Conservation (phyloP, 2,888 invertebrate genomes). For the Eristalis tenax region DNA sequence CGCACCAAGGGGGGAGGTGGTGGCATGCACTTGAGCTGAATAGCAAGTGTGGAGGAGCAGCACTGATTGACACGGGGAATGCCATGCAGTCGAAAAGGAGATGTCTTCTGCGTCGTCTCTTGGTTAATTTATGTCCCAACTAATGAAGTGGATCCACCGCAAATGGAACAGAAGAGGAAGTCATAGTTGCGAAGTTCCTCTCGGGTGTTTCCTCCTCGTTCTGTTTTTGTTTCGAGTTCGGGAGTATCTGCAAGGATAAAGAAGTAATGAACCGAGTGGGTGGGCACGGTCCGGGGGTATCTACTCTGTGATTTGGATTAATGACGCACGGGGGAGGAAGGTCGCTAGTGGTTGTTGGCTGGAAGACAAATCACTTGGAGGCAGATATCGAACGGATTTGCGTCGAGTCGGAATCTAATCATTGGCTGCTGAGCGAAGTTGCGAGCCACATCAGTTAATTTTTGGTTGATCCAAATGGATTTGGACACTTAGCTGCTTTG, state of each 20-base stretch:
- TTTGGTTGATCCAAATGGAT: not conserved
- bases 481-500: not conserved
- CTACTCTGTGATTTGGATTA: conserved; percentile 37
- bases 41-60: conserved; percentile 16
- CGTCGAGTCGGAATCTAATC: not conserved
- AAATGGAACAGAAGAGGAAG: conserved; percentile 15
- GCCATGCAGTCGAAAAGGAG: conserved; percentile 26
- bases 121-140: conserved; percentile 61
- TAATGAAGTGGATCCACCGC: conserved; percentile 61
- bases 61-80: conserved; percentile 41
- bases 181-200: not conserved
- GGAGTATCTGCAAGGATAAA: not conserved
- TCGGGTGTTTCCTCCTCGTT: not conserved
- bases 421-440: not conserved
- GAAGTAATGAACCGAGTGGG: conserved; percentile 4
- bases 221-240: not conserved
- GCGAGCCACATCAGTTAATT: not conserved
- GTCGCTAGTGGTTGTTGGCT: not conserved
- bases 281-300: not conserved
- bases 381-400: not conserved
- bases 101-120: conserved; percentile 33
- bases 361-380: not conserved
- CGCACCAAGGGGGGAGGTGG: not conserved
- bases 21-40: conserved; percentile 50
- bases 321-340: conserved; percentile 12